A percentile compares a stretch with the other conserved stretches of the same genome.
Conservation (phyloP, 2,797 vertebrate species). For the Tragopan temminckii region DNA sequence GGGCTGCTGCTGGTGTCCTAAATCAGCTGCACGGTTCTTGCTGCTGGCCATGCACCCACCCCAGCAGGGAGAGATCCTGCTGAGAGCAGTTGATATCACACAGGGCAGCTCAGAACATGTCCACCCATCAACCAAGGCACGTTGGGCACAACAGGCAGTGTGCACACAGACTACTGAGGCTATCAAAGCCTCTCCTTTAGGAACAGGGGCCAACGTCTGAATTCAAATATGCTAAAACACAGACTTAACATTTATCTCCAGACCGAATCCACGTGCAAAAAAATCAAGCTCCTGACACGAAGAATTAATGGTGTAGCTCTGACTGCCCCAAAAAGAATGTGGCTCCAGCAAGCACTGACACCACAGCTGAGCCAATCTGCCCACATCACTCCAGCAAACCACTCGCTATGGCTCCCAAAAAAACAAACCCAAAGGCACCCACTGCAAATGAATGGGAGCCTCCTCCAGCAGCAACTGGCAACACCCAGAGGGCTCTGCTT, state of each 20-base stretch:
- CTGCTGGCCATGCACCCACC: neutral
- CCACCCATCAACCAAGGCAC: neutral
- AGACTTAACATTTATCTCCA: constrained; percentile 22
- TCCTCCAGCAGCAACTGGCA: neutral
- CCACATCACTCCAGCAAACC: neutral
- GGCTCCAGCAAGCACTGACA: neutral
- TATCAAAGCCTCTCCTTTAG: neutral
- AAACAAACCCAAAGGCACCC: constrained; percentile 13
- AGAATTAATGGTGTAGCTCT: neutral
- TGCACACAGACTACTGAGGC: neutral
- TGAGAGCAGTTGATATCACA: neutral
- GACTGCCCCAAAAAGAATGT: constrained; percentile 34
- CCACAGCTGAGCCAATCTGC: neutral
- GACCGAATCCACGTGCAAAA: constrained; percentile 15
- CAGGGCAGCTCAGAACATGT: neutral
- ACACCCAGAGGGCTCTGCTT: neutral
- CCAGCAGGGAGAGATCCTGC: fast-evolving
- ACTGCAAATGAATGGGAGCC: neutral
- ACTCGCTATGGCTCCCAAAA: neutral
- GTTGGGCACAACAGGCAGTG: fast-evolving
- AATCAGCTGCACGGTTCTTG: neutral
- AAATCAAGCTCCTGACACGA: neutral
- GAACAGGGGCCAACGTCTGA: neutral
- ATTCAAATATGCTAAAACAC: neutral
- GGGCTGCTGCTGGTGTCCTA: neutral